These are phyloP conservation scores for Colletes gigas DNA, from an alignment of 1,140 invertebrate species.

Conservation along the genomic window DNA sequence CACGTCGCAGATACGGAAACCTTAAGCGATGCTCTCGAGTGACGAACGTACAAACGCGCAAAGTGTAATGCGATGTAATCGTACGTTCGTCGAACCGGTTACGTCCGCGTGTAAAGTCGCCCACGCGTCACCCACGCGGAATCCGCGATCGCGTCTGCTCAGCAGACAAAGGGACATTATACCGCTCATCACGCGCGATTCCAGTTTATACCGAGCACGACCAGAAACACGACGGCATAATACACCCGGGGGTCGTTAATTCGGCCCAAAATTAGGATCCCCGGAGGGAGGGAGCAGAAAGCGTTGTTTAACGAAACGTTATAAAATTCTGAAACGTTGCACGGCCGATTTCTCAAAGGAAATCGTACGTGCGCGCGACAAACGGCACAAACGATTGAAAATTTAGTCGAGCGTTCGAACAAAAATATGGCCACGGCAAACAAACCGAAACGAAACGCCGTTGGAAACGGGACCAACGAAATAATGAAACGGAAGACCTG, in stretches of 20 bases:
- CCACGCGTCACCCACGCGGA: conserved; percentile 46
- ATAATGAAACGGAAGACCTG: not conserved
- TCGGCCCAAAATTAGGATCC: not conserved
- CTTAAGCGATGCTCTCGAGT: not conserved
- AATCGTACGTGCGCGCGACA: too few relatives aligned
- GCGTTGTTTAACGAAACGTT: too few relatives aligned
- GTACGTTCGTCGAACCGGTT: conserved; percentile 54
- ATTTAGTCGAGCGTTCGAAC: too few relatives aligned
- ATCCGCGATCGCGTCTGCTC: conserved; percentile 26
- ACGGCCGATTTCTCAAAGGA: not conserved
- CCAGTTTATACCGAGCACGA: conserved; percentile 15
- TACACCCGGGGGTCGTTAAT: not conserved
- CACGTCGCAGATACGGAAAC: not conserved
- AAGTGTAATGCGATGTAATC: conserved; percentile 58
- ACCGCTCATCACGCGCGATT: not conserved
- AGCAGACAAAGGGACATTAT: conserved; percentile 10
- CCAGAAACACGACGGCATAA: not conserved
- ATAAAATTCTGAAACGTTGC: too few relatives aligned
- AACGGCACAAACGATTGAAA: too few relatives aligned
- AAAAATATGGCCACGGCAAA: too few relatives aligned
- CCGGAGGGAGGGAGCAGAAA: too few relatives aligned
- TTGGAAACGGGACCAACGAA: not conserved
- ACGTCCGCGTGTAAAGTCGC: conserved; percentile 53
- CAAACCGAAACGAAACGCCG: too few relatives aligned
- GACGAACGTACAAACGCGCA: conserved; percentile 16